A percentile compares a stretch with the other conserved stretches of the same genome.
These are phyloP conservation scores for Mesaphorura yosii DNA, from an alignment of 1,140 invertebrate species.

Conservation along the genomic window DNA sequence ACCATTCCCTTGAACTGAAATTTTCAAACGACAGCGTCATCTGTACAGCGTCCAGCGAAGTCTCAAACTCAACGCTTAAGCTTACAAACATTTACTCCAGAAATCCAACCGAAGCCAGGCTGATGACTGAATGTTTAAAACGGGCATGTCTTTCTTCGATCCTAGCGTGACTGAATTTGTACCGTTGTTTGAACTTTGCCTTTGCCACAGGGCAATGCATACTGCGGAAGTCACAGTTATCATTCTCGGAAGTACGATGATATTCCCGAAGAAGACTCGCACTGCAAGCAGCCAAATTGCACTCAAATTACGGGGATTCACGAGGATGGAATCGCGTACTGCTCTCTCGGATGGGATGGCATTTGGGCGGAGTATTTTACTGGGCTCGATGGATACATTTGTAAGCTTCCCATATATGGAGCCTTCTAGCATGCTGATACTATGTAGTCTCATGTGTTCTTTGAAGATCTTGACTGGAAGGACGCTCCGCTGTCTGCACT, in stretches of 20 bases:
- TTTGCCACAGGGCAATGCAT: not conserved
- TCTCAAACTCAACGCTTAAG: not conserved
- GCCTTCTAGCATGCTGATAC: not conserved
- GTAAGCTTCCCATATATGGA: not conserved
- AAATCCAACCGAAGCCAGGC: not conserved
- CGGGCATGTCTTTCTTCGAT: not conserved
- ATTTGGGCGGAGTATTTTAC: not conserved
- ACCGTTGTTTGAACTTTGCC: not conserved
- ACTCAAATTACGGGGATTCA: not conserved
- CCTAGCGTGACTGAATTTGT: not conserved
- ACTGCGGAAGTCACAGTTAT: not conserved
- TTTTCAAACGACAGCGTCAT: not conserved
- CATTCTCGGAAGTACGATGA: not conserved
- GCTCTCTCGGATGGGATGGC: not conserved
- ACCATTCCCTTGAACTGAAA: not conserved
- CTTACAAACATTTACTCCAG: not conserved
- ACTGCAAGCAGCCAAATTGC: not conserved
- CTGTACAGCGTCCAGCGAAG: not conserved
- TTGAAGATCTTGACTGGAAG: not conserved
- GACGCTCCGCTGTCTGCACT: not conserved
- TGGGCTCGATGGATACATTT: not conserved
- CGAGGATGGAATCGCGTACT: not conserved
- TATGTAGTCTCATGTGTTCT: not conserved
- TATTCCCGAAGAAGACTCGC: not conserved
- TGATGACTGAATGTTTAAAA: not conserved